Conservation (phyloP, 1,140 invertebrate genomes). For the Leptoteleia sp. region DNA sequence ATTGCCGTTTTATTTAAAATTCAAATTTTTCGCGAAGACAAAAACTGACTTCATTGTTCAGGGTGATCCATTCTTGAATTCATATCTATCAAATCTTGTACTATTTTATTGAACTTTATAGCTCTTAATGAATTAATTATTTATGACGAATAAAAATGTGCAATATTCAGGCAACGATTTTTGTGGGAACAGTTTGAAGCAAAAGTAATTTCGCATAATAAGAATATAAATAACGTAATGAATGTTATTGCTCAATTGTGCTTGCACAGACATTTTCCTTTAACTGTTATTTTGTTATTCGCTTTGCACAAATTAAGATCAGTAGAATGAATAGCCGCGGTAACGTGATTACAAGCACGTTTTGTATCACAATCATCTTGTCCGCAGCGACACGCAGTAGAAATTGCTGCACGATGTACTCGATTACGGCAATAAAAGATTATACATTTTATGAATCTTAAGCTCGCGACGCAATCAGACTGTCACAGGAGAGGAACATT, state of each 20-base stretch:
- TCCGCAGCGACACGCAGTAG: conserved; percentile 5
- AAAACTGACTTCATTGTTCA: too few species aligned
- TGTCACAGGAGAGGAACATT: too few species aligned
- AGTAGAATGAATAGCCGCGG: conserved; percentile 22
- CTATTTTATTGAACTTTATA: too few species aligned
- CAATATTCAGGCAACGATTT: too few species aligned
- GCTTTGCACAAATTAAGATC: conserved; percentile 18
- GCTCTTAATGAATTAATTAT: too few species aligned
- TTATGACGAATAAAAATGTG: too few species aligned
- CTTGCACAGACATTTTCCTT: conserved; percentile 24
- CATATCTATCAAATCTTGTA: too few species aligned
- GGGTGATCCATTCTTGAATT: not conserved
- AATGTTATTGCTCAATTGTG: conserved; percentile 21
- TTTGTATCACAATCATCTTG: conserved; percentile 20
- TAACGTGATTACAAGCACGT: conserved; percentile 22
- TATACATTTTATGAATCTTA: too few species aligned
- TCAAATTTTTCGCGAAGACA: not conserved
- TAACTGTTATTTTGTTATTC: conserved; percentile 21
- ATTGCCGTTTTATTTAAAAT: not conserved
- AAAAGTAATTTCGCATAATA: too few species aligned
- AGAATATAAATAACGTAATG: conserved; percentile 9
- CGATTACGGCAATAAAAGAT: conserved; percentile 34
- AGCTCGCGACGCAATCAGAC: too few species aligned
- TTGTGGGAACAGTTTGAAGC: not conserved
- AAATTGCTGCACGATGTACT: conserved; percentile 19